Conservation (phyloP, 2,113 vertebrate species). For the Neogobius melanostomus region DNA sequence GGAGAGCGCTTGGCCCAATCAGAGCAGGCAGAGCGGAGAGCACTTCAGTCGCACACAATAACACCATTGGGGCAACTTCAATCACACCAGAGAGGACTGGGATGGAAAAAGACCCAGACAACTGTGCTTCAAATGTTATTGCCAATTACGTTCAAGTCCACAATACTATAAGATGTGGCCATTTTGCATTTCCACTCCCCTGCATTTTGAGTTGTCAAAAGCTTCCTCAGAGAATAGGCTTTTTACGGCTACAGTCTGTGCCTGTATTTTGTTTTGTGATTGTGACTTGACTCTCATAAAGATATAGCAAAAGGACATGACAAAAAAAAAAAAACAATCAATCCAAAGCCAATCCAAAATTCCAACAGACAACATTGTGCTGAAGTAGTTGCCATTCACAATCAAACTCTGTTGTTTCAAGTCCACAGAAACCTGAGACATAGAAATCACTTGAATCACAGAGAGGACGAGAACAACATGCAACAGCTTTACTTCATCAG, state of each 20-base stretch:
- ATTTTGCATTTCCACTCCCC: not conserved
- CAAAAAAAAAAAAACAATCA: not conserved
- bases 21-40: constrained; percentile 25
- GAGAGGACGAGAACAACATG: constrained; percentile 14
- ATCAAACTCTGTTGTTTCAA: not conserved
- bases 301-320: not conserved
- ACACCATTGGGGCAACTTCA: constrained; percentile 17
- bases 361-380: not conserved
- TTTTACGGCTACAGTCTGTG: too few species aligned
- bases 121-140: not conserved
- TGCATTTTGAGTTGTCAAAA: not conserved
- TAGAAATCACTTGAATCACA: constrained; percentile 14
- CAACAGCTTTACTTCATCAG: constrained; percentile 47
- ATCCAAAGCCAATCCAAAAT: not conserved
- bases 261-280: too few species aligned
- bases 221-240: not conserved
- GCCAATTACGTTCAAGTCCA: too few species aligned
- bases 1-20: constrained; percentile 38
- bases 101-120: not conserved
- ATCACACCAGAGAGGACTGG: not conserved
- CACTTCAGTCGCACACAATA: constrained; percentile 26
- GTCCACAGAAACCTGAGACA: not conserved
- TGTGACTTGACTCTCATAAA: not conserved
- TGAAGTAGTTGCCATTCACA: not conserved
- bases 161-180: not conserved